A percentile compares a stretch with the other conserved stretches of the same genome.
These are phyloP conservation scores for Diorhabda sublineata DNA, from an alignment of 1,140 invertebrate genomes.

Conservation along the genomic window DNA sequence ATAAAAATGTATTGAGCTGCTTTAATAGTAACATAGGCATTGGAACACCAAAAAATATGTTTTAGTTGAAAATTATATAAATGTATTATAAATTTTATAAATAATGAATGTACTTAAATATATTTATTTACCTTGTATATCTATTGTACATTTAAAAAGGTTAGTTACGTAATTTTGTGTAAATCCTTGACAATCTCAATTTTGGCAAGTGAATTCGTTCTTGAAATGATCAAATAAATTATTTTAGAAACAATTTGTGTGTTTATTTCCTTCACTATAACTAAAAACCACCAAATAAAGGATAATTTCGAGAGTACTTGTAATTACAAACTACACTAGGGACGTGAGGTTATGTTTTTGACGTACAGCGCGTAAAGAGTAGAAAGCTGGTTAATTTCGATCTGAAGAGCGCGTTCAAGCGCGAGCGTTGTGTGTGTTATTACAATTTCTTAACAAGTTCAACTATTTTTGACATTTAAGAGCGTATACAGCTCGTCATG, in stretches of 20 bases:
- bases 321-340: too few relatives aligned
- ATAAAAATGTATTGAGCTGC: not conserved
- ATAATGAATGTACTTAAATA: not conserved
- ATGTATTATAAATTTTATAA: conserved; percentile 3
- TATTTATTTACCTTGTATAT: conserved; percentile 3
- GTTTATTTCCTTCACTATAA: not conserved
- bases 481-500: too few relatives aligned
- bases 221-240: not conserved
- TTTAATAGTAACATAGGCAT: not conserved
- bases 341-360: too few relatives aligned
- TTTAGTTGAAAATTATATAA: not conserved
- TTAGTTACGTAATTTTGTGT: not conserved
- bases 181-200: not conserved
- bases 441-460: too few relatives aligned
- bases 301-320: too few relatives aligned
- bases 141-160: not conserved
- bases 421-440: too few relatives aligned
- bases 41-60: not conserved
- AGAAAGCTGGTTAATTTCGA: too few relatives aligned
- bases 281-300: too few relatives aligned
- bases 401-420: too few relatives aligned
- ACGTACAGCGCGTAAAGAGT: too few relatives aligned
- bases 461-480: too few relatives aligned
- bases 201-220: not conserved
- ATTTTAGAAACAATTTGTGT: not conserved